phyloP scores from a whole-genome alignment of 1,140 invertebrate species.

The Zaprionus inermis region DNA sequence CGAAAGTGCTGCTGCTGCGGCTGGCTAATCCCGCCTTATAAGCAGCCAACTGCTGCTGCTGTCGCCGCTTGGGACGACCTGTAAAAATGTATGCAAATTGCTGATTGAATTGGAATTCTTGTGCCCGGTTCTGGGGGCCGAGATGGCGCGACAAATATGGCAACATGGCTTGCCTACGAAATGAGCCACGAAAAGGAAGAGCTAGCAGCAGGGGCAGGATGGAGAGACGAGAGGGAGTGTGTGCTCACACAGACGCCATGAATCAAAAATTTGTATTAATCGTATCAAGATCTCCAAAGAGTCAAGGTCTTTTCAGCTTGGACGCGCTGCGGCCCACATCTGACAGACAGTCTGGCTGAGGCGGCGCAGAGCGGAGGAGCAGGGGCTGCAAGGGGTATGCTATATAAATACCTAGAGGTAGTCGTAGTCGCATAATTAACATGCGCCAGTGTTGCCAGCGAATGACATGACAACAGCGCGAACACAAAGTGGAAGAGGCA shows the following conservation, averaged over 20 bases:
- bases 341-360: conserved; percentile 26
- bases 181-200: conserved; percentile 50
- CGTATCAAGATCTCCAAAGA: conserved; percentile 76
- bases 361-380: background rate
- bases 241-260: conserved; percentile 57
- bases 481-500: conserved; percentile 33
- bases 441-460: conserved; percentile 75
- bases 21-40: conserved; percentile 67
- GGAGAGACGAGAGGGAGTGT: background rate
- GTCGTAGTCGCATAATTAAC: conserved; percentile 70
- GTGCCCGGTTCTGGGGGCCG: conserved; percentile 30
- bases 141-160: conserved; percentile 44
- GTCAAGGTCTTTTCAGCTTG: conserved; percentile 72
- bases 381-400: conserved; percentile 11
- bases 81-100: conserved; percentile 78
- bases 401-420: conserved; percentile 15
- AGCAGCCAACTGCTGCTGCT: conserved; percentile 48
- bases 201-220: background rate
- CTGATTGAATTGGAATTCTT: conserved; percentile 76
- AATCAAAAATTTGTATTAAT: conserved; percentile 81
- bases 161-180: conserved; percentile 70
- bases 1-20: conserved; percentile 11
- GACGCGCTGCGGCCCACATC: conserved; percentile 68
- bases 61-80: conserved; percentile 27
- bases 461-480: conserved; percentile 43